Percentiles rank a stretch among this genome's conserved stretches.
These are phyloP conservation scores for Mionectes macconnelli DNA, from an alignment of 2,113 vertebrate species.

Conservation along the genomic window DNA sequence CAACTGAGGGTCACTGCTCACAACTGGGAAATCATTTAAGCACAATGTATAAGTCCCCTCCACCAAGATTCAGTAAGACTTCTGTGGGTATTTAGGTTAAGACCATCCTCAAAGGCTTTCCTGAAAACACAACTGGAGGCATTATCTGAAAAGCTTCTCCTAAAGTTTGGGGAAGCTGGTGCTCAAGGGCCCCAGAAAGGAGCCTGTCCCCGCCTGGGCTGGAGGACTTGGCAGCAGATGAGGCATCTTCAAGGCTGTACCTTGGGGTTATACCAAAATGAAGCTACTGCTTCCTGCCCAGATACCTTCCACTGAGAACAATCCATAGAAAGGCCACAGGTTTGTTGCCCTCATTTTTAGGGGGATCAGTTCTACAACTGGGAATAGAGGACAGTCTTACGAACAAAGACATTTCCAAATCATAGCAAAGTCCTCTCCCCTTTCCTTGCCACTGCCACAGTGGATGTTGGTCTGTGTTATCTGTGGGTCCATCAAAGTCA, in stretches of 20 bases:
- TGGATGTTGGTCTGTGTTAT: not conserved
- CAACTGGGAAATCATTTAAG: not conserved
- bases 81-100: not conserved
- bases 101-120: not conserved
- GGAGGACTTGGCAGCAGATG: not conserved
- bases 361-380: not conserved
- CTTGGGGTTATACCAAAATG: not conserved
- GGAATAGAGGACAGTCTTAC: not conserved
- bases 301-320: not conserved
- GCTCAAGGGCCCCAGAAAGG: not conserved
- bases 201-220: not conserved
- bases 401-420: not conserved
- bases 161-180: not conserved
- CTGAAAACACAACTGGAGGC: not conserved
- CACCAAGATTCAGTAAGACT: not conserved
- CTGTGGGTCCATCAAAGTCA: not conserved
- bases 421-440: not conserved
- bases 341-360: not conserved
- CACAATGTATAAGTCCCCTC: not conserved
- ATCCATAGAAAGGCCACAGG: not conserved
- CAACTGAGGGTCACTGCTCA: not conserved
- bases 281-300: not conserved
- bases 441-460: not conserved
- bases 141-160: not conserved
- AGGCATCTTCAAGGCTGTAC: not conserved